These are phyloP conservation scores for Danio albolineatus DNA, from an alignment of 2,797 vertebrate genomes.

Conservation along the genomic window DNA sequence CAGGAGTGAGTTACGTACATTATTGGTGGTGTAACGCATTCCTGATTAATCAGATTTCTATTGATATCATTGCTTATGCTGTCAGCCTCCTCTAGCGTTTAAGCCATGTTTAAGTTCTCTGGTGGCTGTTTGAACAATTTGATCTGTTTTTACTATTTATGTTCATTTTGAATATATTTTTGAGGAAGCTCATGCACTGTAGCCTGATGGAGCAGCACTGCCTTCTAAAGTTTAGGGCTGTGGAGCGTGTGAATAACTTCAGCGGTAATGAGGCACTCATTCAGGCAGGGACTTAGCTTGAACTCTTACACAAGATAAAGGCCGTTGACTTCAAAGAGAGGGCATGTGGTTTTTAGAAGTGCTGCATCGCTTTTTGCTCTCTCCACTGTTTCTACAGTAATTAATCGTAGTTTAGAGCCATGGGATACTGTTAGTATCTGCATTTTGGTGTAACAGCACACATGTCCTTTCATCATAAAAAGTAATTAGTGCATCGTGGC, in stretches of 20 bases:
- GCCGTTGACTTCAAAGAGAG: constrained; percentile 66
- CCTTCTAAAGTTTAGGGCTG: not conserved
- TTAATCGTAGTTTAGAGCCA: constrained; percentile 63
- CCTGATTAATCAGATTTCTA: not conserved
- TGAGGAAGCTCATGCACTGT: not conserved
- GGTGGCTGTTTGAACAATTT: not conserved
- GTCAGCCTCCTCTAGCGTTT: not conserved
- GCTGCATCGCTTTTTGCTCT: constrained; percentile 58
- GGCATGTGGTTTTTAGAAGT: constrained; percentile 65
- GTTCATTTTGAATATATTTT: not conserved
- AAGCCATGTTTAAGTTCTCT: too few relatives aligned
- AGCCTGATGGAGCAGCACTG: not conserved
- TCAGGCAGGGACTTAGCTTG: constrained; percentile 60
- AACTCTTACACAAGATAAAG: constrained; percentile 63
- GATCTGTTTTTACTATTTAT: not conserved
- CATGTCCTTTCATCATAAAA: constrained; percentile 37
- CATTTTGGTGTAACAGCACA: constrained; percentile 8
- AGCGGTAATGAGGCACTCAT: constrained; percentile 64
- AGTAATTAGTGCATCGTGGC: constrained; percentile 29
- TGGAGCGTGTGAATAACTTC: constrained; percentile 41
- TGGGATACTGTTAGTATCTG: constrained; percentile 33
- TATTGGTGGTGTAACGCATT: too few relatives aligned
- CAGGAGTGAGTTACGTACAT: too few relatives aligned
- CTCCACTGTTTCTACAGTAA: constrained; percentile 66
- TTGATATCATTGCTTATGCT: not conserved